Evolutionary conservation across 2,113 vertebrate species (phyloP).

Genomic region (Tor tambroides): DNA sequence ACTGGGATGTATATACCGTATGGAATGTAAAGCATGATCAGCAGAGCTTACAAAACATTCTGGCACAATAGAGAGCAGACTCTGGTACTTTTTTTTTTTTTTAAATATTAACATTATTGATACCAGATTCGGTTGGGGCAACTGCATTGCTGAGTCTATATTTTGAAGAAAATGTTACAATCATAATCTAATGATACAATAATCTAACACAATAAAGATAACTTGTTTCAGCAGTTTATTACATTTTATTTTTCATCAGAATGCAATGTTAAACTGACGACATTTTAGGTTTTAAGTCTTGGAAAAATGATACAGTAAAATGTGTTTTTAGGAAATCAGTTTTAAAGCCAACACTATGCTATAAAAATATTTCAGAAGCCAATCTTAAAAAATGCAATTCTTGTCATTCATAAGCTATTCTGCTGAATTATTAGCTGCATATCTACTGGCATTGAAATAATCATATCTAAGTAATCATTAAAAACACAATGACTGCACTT

Average conservation of each 20-base stretch:
- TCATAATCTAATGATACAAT: too few relatives aligned
- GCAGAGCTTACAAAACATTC: conserved; percentile 16
- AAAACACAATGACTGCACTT: not conserved
- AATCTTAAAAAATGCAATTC: not conserved
- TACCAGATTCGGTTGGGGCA: not conserved
- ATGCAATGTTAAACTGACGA: not conserved
- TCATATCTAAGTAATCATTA: not conserved
- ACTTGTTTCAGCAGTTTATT: not conserved
- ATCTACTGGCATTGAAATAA: not conserved
- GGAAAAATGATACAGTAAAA: not conserved
- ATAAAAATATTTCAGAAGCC: not conserved
- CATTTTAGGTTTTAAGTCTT: not conserved
- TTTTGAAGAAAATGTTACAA: too few relatives aligned
- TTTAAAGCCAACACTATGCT: not conserved
- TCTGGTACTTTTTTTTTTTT: not conserved
- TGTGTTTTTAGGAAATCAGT: not conserved
- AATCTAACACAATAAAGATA: not conserved
- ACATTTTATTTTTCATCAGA: not conserved
- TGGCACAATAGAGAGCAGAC: conserved; percentile 10
- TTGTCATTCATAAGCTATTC: not conserved
- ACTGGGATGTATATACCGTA: conserved; percentile 24
- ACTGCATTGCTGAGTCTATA: too few relatives aligned
- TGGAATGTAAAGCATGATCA: conserved; percentile 30
- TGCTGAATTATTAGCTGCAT: not conserved
- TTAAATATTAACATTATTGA: not conserved